These are phyloP conservation scores for Calameuta idolon DNA, from an alignment of 2,888 invertebrate genomes.

Conservation along the genomic window DNA sequence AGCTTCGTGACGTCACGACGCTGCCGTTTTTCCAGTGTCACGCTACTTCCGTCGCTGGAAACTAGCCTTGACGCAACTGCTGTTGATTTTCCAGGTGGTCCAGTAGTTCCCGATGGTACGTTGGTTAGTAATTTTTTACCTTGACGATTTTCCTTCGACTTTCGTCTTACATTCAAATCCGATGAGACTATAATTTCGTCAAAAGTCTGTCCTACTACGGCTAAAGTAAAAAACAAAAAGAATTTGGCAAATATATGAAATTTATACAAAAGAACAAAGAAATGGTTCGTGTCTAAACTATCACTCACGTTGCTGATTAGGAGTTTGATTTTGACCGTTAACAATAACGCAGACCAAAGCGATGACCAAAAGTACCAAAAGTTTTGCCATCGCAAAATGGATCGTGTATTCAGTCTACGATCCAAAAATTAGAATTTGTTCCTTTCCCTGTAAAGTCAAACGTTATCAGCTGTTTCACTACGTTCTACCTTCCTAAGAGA, in stretches of 20 bases:
- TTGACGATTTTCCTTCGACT: constrained; percentile 63
- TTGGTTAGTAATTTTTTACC: constrained; percentile 61
- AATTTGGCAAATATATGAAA: background rate
- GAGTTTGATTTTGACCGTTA: constrained; percentile 55
- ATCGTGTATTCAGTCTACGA: constrained; percentile 4
- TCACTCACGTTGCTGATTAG: constrained; percentile 57
- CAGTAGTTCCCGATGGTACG: constrained; percentile 59
- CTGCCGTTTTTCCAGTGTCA: constrained; percentile 50
- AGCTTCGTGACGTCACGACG: constrained; percentile 47
- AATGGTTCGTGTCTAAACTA: background rate
- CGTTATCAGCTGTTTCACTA: background rate
- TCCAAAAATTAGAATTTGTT: constrained; percentile 22
- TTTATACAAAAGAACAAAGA: background rate
- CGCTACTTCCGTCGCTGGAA: constrained; percentile 55
- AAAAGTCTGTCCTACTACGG: constrained; percentile 61
- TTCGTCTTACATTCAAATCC: constrained; percentile 59
- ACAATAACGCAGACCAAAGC: constrained; percentile 52
- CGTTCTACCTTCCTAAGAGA: background rate
- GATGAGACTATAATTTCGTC: constrained; percentile 68
- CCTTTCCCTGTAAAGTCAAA: constrained; percentile 33
- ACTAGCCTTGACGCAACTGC: constrained; percentile 54
- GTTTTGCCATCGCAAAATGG: constrained; percentile 48
- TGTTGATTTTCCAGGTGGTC: constrained; percentile 55
- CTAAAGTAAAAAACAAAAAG: constrained; percentile 33
- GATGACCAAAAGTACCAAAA: constrained; percentile 54